Evolutionary conservation across 2,113 vertebrate species (phyloP).

Genomic region (Nothobranchius kuhntae): DNA sequence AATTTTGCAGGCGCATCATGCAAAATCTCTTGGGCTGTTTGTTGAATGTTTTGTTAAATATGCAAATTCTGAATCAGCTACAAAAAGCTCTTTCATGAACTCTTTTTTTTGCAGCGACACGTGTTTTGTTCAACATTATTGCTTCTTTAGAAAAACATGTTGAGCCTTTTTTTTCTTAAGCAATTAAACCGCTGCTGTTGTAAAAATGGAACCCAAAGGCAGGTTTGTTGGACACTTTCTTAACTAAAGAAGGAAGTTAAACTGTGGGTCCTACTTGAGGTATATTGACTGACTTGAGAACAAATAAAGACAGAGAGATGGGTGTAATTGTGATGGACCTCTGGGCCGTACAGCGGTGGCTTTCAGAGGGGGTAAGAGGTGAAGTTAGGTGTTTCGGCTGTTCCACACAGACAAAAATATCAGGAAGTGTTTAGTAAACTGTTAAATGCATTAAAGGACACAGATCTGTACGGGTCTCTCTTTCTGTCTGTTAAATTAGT

Average conservation of each 20-base stretch:
- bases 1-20: constrained; percentile 28
- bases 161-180: constrained; percentile 7
- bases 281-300: constrained; percentile 48
- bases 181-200: constrained; percentile 11
- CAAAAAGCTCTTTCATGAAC: constrained; percentile 24
- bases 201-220: constrained; percentile 12
- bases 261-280: constrained; percentile 20
- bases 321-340: constrained; percentile 29
- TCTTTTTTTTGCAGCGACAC: constrained; percentile 6
- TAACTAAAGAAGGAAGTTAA: constrained; percentile 43
- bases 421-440: constrained; percentile 65
- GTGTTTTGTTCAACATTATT: constrained; percentile 35
- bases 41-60: constrained; percentile 49
- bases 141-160: constrained; percentile 19
- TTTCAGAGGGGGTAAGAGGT: constrained; percentile 22
- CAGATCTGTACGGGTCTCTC: no score
- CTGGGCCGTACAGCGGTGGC: constrained; percentile 3
- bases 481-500: constrained; percentile 21
- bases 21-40: constrained; percentile 31
- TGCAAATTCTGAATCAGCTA: constrained; percentile 36
- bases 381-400: constrained; percentile 17
- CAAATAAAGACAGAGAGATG: constrained; percentile 32
- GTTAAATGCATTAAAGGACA: constrained; percentile 47
- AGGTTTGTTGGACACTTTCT: constrained; percentile 35
- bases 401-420: constrained; percentile 39